Conservation (phyloP, 2,888 invertebrate species). For the Stenodera caucasica region DNA sequence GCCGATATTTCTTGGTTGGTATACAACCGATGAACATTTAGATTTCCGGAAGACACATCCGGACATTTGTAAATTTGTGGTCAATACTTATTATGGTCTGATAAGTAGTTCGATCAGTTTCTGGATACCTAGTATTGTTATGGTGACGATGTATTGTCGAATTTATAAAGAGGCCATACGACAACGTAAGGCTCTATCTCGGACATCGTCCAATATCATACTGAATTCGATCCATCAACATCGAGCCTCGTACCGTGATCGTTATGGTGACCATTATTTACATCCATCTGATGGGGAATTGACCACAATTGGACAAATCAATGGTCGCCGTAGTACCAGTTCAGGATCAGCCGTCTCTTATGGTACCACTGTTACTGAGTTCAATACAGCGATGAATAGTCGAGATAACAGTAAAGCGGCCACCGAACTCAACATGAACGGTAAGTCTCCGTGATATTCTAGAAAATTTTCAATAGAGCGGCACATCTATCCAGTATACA, state of each 20-base stretch:
- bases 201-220: slow-evolving; percentile 85
- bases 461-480: too few species aligned
- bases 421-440: slow-evolving; percentile 71
- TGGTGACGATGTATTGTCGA: slow-evolving; percentile 89
- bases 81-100: slow-evolving; percentile 83
- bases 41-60: slow-evolving; percentile 65
- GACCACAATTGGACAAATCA: slow-evolving; percentile 58
- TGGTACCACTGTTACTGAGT: slow-evolving; percentile 57
- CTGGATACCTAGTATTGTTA: slow-evolving; percentile 90
- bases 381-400: slow-evolving; percentile 50
- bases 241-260: slow-evolving; percentile 66
- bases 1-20: slow-evolving; percentile 89
- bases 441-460: too few species aligned
- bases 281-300: slow-evolving; percentile 65
- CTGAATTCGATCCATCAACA: slow-evolving; percentile 83
- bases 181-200: slow-evolving; percentile 78
- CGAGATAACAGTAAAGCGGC: slow-evolving; percentile 65
- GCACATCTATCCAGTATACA: too few species aligned
- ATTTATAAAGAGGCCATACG: slow-evolving; percentile 82
- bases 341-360: slow-evolving; percentile 58
- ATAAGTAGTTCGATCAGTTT: slow-evolving; percentile 89
- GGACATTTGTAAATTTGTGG: slow-evolving; percentile 79
- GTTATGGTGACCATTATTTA: slow-evolving; percentile 58
- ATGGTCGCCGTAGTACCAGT: slow-evolving; percentile 64
- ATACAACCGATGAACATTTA: slow-evolving; percentile 66